A percentile compares a stretch with the other conserved stretches of the same genome.
Evolutionary conservation across 2,797 vertebrate genomes (phyloP).

Genomic region (Potorous gilbertii): DNA sequence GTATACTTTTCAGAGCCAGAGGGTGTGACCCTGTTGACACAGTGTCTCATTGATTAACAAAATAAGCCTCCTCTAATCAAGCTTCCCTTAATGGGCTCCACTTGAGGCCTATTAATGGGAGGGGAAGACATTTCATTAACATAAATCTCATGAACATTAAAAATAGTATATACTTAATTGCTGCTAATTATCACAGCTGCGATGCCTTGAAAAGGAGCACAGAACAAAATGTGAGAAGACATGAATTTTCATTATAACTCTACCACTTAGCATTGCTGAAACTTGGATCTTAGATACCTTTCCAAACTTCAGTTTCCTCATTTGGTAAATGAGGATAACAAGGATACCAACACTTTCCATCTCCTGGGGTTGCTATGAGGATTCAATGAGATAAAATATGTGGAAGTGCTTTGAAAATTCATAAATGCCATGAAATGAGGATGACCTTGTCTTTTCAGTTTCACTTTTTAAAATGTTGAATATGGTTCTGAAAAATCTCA

Average conservation of each 20-base stretch:
- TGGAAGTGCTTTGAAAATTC: not conserved
- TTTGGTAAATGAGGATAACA: not conserved
- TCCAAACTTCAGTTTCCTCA: not conserved
- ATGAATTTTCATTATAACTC: not conserved
- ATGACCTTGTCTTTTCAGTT: not conserved
- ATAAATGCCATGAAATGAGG: not conserved
- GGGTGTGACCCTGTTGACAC: too few relatives aligned
- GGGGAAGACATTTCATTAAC: too few relatives aligned
- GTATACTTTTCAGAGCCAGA: too few relatives aligned
- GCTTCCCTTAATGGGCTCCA: too few relatives aligned
- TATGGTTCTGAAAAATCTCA: conserved; percentile 27
- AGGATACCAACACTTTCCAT: not conserved
- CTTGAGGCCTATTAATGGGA: too few relatives aligned
- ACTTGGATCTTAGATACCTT: not conserved
- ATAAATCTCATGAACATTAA: too few relatives aligned
- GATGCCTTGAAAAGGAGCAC: not conserved
- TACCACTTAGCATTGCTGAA: not conserved
- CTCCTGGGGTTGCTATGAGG: not conserved
- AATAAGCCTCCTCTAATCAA: too few relatives aligned
- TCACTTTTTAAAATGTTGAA: not conserved
- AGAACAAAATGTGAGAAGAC: not conserved
- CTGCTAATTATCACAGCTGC: not conserved
- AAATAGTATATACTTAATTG: not conserved
- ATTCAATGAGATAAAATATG: not conserved
- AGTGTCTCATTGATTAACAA: too few relatives aligned